Percentiles rank a stretch among this genome's conserved stretches.
These are phyloP conservation scores for Falcunculus frontatus DNA, from an alignment of 2,113 vertebrate species.

Conservation along the genomic window DNA sequence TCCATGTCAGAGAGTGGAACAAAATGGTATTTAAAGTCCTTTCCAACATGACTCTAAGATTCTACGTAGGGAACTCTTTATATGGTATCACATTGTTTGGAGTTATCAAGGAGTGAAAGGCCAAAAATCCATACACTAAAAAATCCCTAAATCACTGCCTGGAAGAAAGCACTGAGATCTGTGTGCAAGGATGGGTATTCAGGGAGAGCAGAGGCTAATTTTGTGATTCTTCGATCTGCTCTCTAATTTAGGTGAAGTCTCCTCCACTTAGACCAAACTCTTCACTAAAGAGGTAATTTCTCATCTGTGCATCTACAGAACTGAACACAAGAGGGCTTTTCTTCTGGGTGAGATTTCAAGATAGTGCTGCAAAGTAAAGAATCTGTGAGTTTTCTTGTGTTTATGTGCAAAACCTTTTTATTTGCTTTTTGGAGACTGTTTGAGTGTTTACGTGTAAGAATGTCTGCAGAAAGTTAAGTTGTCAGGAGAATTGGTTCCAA, in stretches of 20 bases:
- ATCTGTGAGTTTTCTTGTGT: background rate
- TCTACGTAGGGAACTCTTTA: background rate
- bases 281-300: background rate
- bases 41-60: background rate
- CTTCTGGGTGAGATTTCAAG: background rate
- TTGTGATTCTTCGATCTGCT: background rate
- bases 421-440: background rate
- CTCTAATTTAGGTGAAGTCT: background rate
- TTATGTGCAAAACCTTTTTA: constrained; percentile 22
- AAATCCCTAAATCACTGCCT: background rate
- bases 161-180: background rate
- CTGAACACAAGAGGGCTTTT: constrained; percentile 41
- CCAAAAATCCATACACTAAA: background rate
- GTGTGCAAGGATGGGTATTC: background rate
- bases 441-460: constrained; percentile 2
- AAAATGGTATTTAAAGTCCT: background rate
- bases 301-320: background rate
- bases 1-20: background rate
- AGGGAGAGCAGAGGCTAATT: background rate
- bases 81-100: background rate
- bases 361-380: background rate
- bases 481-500: constrained; percentile 18
- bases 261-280: background rate
- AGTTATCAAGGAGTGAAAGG: background rate
- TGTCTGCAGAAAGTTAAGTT: constrained; percentile 19